Conservation (phyloP, 2,113 vertebrate species). For the Beaufortia kweichowensis region DNA sequence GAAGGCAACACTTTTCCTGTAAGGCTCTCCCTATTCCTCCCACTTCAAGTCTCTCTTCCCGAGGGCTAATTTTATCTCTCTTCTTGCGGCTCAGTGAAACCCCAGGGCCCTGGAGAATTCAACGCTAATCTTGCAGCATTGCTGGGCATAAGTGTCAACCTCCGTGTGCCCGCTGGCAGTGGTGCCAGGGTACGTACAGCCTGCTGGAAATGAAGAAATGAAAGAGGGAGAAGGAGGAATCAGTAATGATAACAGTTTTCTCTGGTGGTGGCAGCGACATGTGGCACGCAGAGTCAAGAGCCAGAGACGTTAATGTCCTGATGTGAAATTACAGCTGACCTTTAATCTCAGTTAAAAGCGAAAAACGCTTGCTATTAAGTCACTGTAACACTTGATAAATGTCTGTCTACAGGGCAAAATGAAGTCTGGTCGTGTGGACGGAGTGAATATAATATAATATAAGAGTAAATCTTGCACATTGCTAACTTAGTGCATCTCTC, state of each 20-base stretch:
- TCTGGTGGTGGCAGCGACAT: background rate
- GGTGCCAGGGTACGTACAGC: slow-evolving; percentile 2
- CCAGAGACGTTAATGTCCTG: background rate
- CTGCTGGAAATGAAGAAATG: background rate
- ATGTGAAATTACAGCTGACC: slow-evolving; percentile 10
- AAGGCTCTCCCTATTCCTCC: slow-evolving; percentile 14
- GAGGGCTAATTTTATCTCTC: slow-evolving; percentile 12
- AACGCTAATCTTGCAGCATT: slow-evolving; percentile 12
- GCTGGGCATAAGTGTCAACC: background rate
- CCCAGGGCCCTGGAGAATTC: background rate
- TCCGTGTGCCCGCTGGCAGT: background rate
- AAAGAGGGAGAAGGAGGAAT: background rate
- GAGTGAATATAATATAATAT: no score
- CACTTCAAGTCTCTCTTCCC: slow-evolving; percentile 7
- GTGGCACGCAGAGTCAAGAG: background rate
- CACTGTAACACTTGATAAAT: background rate
- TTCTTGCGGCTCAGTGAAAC: background rate
- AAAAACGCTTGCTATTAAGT: background rate
- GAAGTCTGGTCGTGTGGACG: background rate
- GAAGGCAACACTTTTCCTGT: background rate
- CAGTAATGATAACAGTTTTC: background rate
- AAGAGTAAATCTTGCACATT: background rate
- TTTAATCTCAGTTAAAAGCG: background rate
- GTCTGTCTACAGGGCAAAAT: background rate
- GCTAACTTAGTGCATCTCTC: no score